Percentiles rank a stretch among this genome's conserved stretches.
Evolutionary conservation across 2,888 invertebrate species (phyloP).

Genomic region (Heliconius ismenius): DNA sequence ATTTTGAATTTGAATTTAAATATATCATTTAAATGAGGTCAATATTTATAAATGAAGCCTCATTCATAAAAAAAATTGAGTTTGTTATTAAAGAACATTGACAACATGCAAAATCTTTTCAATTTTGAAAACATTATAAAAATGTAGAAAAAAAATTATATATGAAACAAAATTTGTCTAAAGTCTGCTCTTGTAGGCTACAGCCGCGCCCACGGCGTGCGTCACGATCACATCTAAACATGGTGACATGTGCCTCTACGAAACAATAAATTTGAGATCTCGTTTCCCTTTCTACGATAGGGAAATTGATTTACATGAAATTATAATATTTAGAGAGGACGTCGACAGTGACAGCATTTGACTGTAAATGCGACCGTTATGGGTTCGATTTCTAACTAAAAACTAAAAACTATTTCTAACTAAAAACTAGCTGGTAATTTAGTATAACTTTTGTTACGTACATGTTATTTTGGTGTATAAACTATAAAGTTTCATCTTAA

Average conservation of each 20-base stretch:
- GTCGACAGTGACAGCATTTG: neutral
- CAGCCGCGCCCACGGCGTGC: constrained; percentile 34
- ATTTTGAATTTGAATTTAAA: too few species aligned
- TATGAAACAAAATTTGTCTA: constrained; percentile 13
- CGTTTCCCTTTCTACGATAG: constrained; percentile 28
- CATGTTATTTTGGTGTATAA: too few species aligned
- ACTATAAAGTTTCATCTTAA: too few species aligned
- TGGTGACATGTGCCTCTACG: constrained; percentile 31
- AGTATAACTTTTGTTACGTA: too few species aligned
- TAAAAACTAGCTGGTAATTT: too few species aligned
- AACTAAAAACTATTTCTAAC: too few species aligned
- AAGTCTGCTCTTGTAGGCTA: constrained; percentile 19
- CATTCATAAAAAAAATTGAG: neutral
- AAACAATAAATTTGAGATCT: constrained; percentile 33
- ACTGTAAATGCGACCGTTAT: neutral
- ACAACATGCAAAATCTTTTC: neutral
- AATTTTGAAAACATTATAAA: neutral
- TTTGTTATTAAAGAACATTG: neutral
- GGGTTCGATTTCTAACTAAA: too few species aligned
- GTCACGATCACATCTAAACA: constrained; percentile 37
- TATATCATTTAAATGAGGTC: too few species aligned
- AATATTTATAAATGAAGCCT: too few species aligned
- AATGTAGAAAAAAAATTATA: neutral
- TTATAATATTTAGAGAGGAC: neutral
- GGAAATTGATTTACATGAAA: constrained; percentile 6